Evolutionary conservation across 2,888 invertebrate species (phyloP).

Genomic region (Hypena proboscidalis): DNA sequence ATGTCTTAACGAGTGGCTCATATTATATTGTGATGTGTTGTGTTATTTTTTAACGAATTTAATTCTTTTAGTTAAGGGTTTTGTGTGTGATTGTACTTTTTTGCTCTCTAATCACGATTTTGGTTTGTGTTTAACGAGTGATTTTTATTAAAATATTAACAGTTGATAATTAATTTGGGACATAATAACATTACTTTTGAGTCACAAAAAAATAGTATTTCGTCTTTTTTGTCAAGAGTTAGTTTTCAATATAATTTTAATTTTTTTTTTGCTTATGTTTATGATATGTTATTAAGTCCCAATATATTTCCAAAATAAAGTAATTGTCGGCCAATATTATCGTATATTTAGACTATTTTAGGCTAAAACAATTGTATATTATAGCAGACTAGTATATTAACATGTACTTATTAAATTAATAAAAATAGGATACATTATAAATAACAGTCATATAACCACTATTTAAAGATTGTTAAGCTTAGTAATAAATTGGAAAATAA

Average conservation of each 20-base stretch:
- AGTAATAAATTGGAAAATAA: no score
- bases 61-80: constrained; percentile 36
- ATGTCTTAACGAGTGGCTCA: constrained; percentile 32
- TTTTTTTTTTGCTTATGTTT: no score
- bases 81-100: constrained; percentile 40
- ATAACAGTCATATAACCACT: background rate
- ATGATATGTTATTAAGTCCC: no score
- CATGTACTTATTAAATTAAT: constrained; percentile 4
- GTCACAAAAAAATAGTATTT: no score
- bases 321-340: background rate
- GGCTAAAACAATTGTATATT: background rate
- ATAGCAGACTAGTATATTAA: background rate
- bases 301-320: no score
- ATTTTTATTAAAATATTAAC: constrained; percentile 8
- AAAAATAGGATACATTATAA: background rate
- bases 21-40: constrained; percentile 43
- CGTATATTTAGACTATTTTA: background rate
- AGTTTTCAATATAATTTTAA: no score
- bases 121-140: constrained; percentile 25
- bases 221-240: no score
- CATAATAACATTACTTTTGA: no score
- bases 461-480: no score
- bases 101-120: constrained; percentile 36
- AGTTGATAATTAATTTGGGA: no score
- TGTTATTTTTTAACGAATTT: constrained; percentile 36